These are phyloP conservation scores for Drosophila funebris DNA, from an alignment of 1,140 invertebrate species.

Conservation along the genomic window DNA sequence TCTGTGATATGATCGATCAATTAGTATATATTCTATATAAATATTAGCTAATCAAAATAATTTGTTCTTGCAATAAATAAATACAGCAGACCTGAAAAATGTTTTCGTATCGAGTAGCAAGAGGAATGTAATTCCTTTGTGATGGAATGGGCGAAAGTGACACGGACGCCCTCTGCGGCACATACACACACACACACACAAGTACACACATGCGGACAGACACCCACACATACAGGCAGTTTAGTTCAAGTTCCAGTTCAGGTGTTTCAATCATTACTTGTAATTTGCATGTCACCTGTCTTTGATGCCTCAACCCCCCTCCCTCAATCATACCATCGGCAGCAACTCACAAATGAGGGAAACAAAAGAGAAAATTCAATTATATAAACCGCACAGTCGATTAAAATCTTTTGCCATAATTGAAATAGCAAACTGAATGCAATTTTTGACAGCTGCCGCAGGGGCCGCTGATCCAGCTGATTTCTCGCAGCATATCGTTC, in stretches of 20 bases:
- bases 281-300: slow-evolving; percentile 71
- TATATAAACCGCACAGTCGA: slow-evolving; percentile 46
- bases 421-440: slow-evolving; percentile 44
- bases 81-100: background rate
- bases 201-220: background rate
- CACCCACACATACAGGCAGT: background rate
- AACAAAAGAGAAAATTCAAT: slow-evolving; percentile 35
- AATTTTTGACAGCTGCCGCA: slow-evolving; percentile 34
- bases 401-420: slow-evolving; percentile 53
- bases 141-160: slow-evolving; percentile 19
- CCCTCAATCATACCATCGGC: background rate
- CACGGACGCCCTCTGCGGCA: slow-evolving; percentile 10
- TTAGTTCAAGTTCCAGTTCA: slow-evolving; percentile 40
- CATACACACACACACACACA: background rate
- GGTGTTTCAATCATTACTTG: slow-evolving; percentile 19
- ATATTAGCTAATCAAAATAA: background rate
- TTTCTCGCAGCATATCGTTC: background rate
- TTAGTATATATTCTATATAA: no score
- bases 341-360: background rate
- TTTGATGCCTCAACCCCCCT: background rate
- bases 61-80: background rate
- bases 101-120: slow-evolving; percentile 11
- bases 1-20: no score
- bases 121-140: slow-evolving; percentile 39
- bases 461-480: background rate